Base-by-base conservation (phyloP, 2,888 invertebrate genomes). In the Melinaea menophilus region DNA sequence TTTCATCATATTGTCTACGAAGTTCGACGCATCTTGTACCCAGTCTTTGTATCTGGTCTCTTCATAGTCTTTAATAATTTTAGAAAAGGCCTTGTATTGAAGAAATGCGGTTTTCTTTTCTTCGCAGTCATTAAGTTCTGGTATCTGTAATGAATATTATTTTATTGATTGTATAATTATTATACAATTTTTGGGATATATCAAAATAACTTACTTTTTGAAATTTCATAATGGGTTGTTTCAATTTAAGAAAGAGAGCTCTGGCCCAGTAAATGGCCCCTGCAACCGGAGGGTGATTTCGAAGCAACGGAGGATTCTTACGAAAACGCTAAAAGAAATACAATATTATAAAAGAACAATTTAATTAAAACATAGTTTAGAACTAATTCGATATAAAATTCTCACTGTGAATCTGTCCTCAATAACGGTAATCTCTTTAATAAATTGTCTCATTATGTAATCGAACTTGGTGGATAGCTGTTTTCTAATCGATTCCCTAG, bases 241-340 rank as follows among this genome's bases (percentile, higher is more conserved):
- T 97, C 73, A 98, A 92, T 71, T 94, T 94, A 71, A 94, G 93
- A 76, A 96, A 95, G 22, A 98, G 87, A 61, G 95, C 92, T 55
- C 96, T 92, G 12, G 94, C 95, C 98, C 98, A 98, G 80, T 94
- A 95, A 68, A 98, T 95, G 22, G 96, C 92, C 7, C 98, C 97
- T 4, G 95, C 94, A n/a, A 94, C 92, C 0, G 95, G 94, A 0
- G 97, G 95, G 72, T 96, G 95, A 75, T 95, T 93, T 63, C 94
- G 93, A 34, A 95, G 91, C 45, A 96, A 79, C 0, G 95, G 95
- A 0, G 96, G 96, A 68, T 91, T 86, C 68, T 92, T 90, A 35
- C 92, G 92, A 69, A 86, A 92, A 74, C 92, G 92, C 95, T 94
- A 72, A 0, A 22, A 7, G 58, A 56, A 7, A 58, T 13, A 13